Evolutionary conservation across 2,113 vertebrate species (phyloP), one percentile per base, ranked within the genome.

Genomic region (Chrysochloris asiatica): DNA sequence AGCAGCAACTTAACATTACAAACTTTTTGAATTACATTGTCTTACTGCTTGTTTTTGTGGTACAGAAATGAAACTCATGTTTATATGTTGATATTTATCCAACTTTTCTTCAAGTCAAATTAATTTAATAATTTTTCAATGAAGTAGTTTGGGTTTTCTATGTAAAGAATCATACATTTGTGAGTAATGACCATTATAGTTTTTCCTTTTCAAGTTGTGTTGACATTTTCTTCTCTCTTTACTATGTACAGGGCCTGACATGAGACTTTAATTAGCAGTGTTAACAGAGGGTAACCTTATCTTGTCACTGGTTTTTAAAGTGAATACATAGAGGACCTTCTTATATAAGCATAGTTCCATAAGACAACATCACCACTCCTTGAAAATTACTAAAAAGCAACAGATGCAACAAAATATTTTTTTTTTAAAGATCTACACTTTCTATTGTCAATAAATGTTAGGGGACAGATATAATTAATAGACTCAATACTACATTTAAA

Each of bases 111-210:
- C 78, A 72, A 81, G 0, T 79, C 3, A 71, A 43, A 90, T 76
- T 92, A 75, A 89, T 91, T 93, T 86, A 95, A 83, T 89, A 95
- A 93, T 89, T 71, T 75, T 43, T 78, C 79, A 79, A 24, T 93
- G 41, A 89, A 69, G 69, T 88, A 36, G 13, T 75, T 86, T 95
- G 50, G 21, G 38, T 41, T 94, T 87, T 91, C 54, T 81, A 30
- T 87, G 19, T 71, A 63, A 52, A 81, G 79, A 87, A 54, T 71
- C 2, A 45, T 50, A 81, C 30, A 33, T 76, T 83, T 76, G 26
- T 83, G 28, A 86, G 41, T 88, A 63, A 45, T 69, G 11, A 67
- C 6, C n/a, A 71, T 79, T n/a, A 78, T 80, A 38, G 54, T 94
- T n/a, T 72, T 83, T 71, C 33, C 12, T 89, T 93, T 88, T 2